phyloP scores from a whole-genome alignment of 2,113 vertebrate species.

The Probosciger aterrimus region DNA sequence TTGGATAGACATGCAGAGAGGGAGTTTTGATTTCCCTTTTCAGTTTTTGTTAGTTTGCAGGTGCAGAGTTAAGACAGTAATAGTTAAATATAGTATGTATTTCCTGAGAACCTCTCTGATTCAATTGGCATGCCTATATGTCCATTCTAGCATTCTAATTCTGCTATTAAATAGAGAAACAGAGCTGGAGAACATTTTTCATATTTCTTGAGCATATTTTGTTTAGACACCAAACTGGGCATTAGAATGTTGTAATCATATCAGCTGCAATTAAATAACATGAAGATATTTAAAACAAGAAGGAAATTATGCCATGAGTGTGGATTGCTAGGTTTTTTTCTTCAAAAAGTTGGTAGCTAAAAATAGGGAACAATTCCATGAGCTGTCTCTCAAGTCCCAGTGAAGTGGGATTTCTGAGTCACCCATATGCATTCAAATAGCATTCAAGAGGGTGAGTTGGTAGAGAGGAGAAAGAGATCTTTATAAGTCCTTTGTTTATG shows the following conservation, averaged over 20 bases:
- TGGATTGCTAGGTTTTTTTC: not conserved
- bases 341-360: not conserved
- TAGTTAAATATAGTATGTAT: not conserved
- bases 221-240: not conserved
- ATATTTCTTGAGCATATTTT: not conserved
- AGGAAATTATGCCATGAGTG: not conserved
- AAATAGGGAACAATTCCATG: not conserved
- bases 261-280: not conserved
- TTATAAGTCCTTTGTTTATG: not conserved
- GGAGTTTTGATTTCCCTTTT: not conserved
- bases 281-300: not conserved
- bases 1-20: not conserved
- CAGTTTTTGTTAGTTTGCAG: not conserved
- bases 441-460: not conserved
- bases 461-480: not conserved
- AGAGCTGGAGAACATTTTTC: not conserved
- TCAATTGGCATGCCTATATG: not conserved
- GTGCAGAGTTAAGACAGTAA: not conserved
- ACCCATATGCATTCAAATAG: not conserved
- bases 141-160: not conserved
- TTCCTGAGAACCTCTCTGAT: not conserved
- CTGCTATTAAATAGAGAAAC: not conserved
- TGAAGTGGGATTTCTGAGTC: not conserved
- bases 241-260: not conserved
- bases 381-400: not conserved